phyloP scores from a whole-genome alignment of 2,113 vertebrate species.

The Sander lucioperca region DNA sequence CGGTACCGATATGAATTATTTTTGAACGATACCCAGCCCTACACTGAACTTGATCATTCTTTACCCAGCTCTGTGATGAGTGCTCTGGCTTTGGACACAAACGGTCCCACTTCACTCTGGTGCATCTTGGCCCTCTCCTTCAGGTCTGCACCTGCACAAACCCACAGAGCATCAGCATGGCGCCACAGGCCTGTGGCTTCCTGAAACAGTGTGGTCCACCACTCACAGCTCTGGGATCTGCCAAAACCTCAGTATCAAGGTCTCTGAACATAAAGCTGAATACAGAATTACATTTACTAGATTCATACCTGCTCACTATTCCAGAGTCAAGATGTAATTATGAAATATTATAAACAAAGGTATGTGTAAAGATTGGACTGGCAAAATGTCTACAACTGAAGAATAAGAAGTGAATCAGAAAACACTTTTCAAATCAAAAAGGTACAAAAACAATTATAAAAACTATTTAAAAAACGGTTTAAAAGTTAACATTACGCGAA shows the following conservation, averaged over 20 bases:
- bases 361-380: too few species aligned
- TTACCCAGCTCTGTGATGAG: conserved; percentile 95
- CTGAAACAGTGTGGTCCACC: not conserved
- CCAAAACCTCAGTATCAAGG: not conserved
- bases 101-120: conserved; percentile 94
- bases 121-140: conserved; percentile 98
- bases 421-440: too few species aligned
- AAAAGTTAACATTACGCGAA: too few species aligned
- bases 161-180: not conserved
- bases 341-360: not conserved
- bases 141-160: conserved; percentile 92
- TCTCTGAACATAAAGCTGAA: not conserved
- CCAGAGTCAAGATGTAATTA: not conserved
- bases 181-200: not conserved
- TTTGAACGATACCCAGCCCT: too few species aligned
- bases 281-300: not conserved
- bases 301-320: not conserved
- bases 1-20: too few species aligned
- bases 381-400: not conserved
- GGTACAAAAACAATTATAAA: too few species aligned
- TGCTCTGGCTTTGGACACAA: conserved; percentile 93
- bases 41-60: conserved; percentile 11
- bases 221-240: not conserved
- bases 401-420: not conserved
- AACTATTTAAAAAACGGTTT: too few species aligned